phyloP scores from a whole-genome alignment of 2,888 invertebrate species.

The Thysanoteuthis rhombus region DNA sequence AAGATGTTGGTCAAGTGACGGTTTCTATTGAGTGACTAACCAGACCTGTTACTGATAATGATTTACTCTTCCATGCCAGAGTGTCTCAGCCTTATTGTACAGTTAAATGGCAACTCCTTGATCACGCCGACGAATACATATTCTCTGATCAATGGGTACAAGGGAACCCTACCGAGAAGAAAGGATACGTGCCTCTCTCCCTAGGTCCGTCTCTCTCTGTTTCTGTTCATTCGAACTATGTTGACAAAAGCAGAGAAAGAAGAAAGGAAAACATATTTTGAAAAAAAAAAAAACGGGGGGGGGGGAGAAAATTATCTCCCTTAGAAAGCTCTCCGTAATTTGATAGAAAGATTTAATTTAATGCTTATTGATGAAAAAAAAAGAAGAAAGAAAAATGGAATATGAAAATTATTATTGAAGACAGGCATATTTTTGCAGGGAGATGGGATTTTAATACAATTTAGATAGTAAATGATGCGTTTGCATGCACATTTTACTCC shows the following conservation, averaged over 20 bases:
- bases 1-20: no score
- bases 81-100: not conserved
- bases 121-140: not conserved
- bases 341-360: constrained; percentile 12
- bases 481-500: not conserved
- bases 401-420: not conserved
- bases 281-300: not conserved
- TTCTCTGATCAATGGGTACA: not conserved
- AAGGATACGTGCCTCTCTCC: no score
- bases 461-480: not conserved
- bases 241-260: no score
- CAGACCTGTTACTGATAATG: not conserved
- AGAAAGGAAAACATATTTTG: no score
- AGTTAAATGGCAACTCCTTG: not conserved
- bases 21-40: no score
- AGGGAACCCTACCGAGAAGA: not conserved
- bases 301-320: not conserved
- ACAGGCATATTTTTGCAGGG: not conserved
- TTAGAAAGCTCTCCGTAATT: not conserved
- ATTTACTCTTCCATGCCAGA: not conserved
- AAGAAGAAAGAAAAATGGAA: no score
- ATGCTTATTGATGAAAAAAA: not conserved
- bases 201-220: no score
- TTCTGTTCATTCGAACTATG: no score
- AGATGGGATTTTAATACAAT: constrained; percentile 12